These are phyloP conservation scores for Tichodroma muraria DNA, from an alignment of 2,113 vertebrate genomes.

Conservation along the genomic window DNA sequence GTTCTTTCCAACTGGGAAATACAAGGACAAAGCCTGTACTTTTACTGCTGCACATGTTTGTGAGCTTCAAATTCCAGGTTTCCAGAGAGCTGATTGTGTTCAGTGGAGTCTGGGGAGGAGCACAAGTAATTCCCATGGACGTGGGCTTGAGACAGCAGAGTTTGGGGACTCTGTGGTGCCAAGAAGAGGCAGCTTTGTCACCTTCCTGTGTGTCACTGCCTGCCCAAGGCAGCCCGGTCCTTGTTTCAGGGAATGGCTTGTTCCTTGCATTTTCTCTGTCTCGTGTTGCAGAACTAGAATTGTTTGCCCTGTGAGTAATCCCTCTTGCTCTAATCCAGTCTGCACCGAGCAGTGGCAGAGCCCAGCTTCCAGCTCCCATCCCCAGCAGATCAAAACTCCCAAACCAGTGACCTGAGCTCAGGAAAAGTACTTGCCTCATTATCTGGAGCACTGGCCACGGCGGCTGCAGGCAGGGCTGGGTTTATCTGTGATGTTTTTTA, in stretches of 20 bases:
- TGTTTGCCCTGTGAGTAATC: not conserved
- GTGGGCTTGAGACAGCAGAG: not conserved
- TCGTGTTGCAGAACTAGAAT: not conserved
- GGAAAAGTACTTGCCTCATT: not conserved
- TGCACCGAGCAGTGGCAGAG: not conserved
- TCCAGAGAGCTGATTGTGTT: not conserved
- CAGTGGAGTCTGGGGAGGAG: not conserved
- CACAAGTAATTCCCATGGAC: not conserved
- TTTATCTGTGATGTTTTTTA: not conserved
- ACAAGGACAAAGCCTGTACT: not conserved
- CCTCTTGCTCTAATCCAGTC: not conserved
- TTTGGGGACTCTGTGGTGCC: not conserved
- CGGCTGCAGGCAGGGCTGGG: not conserved
- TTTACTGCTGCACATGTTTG: not conserved
- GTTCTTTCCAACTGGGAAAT: not conserved
- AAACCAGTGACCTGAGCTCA: not conserved
- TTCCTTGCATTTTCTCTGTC: not conserved
- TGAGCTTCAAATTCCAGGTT: not conserved
- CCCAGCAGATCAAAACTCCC: not conserved
- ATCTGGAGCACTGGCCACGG: not conserved
- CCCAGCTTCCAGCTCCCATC: not conserved
- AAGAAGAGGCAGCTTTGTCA: not conserved
- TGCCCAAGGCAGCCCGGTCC: not conserved
- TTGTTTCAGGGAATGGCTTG: not conserved
- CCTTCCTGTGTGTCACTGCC: not conserved